These are phyloP conservation scores for Nymphalis io DNA, from an alignment of 1,140 invertebrate species.

Conservation along the genomic window DNA sequence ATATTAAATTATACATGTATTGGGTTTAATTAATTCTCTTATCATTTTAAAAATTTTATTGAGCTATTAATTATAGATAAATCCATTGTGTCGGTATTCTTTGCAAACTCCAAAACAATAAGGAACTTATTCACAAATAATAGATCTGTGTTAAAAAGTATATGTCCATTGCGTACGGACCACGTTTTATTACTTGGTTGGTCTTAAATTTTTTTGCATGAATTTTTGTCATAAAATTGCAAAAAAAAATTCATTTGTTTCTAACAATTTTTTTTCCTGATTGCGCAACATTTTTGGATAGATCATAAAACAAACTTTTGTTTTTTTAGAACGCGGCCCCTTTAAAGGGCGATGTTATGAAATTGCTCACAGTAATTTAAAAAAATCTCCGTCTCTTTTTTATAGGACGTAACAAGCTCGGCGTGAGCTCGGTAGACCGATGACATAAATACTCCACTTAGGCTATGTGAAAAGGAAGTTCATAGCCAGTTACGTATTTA, in stretches of 20 bases:
- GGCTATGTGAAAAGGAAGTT: conserved; percentile 21
- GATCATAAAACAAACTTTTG: conserved; percentile 24
- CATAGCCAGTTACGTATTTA: conserved; percentile 19
- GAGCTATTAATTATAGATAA: conserved; percentile 12
- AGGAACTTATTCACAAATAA: conserved; percentile 47
- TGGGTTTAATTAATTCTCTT: too few relatives aligned
- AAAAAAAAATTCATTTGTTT: conserved; percentile 60
- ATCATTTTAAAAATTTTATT: not conserved
- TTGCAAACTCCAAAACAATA: conserved; percentile 45
- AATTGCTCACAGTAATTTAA: conserved; percentile 30
- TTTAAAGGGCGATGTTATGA: conserved; percentile 26
- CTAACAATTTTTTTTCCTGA: conserved; percentile 46
- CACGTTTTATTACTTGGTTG: conserved; percentile 48
- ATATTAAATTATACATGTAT: too few relatives aligned
- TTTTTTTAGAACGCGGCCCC: conserved; percentile 29
- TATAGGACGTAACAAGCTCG: conserved; percentile 13
- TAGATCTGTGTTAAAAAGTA: conserved; percentile 50
- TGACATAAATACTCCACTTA: conserved; percentile 25
- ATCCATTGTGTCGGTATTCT: conserved; percentile 44
- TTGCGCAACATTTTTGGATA: conserved; percentile 51
- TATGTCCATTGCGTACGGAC: conserved; percentile 15
- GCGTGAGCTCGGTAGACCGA: conserved; percentile 2
- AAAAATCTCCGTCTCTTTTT: conserved; percentile 15
- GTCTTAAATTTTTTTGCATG: conserved; percentile 54
- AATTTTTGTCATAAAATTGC: conserved; percentile 60